phyloP scores from a whole-genome alignment of 92 coral and sea anemone species.

The Parazoanthus atlanticus region DNA sequence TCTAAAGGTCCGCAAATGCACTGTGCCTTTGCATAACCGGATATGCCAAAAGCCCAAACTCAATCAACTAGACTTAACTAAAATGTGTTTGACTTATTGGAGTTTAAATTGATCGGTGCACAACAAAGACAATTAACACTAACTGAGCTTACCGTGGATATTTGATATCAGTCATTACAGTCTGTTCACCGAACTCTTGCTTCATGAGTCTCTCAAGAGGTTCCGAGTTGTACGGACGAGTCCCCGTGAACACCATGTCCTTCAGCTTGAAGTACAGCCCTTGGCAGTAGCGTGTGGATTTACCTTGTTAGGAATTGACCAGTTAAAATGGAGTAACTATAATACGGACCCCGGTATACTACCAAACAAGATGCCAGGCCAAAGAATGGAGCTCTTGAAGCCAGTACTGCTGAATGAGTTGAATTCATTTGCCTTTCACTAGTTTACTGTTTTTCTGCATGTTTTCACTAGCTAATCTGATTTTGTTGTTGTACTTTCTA shows the following conservation, averaged over 20 bases:
- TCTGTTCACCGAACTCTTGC: constrained; percentile 86
- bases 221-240: constrained; percentile 94
- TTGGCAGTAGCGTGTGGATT: constrained; percentile 85
- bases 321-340: not conserved
- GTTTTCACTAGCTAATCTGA: too few relatives aligned
- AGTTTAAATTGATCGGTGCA: not conserved
- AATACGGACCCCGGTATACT: not conserved
- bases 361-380: too few relatives aligned
- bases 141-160: constrained; percentile 73
- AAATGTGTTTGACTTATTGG: too few relatives aligned
- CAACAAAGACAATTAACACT: not conserved
- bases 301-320: constrained; percentile 58
- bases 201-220: constrained; percentile 88
- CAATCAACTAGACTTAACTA: too few relatives aligned
- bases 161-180: constrained; percentile 74
- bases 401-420: too few relatives aligned
- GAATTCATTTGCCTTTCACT: too few relatives aligned
- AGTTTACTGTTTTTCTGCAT: too few relatives aligned
- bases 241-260: constrained; percentile 91
- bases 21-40: too few relatives aligned
- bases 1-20: too few relatives aligned
- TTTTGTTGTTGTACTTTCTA: too few relatives aligned
- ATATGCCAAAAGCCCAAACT: not conserved
- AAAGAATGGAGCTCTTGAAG: too few relatives aligned
- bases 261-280: constrained; percentile 90